Evolutionary conservation across 2,888 invertebrate genomes (phyloP).

Genomic region (Drosophila glabriapex): DNA sequence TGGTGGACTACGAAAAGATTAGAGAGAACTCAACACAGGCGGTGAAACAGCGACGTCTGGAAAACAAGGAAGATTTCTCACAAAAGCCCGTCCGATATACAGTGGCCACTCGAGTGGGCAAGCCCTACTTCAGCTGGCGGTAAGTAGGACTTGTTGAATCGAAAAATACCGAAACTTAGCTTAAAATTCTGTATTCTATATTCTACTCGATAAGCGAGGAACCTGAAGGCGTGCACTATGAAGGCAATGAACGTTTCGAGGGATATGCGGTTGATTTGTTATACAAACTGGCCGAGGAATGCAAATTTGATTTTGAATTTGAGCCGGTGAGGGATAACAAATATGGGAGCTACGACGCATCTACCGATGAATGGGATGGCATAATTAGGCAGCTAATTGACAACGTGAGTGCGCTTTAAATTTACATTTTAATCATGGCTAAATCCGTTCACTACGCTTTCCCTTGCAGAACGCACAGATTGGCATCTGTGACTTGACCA

Average conservation of each 20-base stretch:
- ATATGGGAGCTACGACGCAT: constrained; percentile 90
- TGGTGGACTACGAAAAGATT: constrained; percentile 69
- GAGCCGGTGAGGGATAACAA: constrained; percentile 90
- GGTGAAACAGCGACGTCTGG: constrained; percentile 81
- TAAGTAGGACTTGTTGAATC: constrained; percentile 46
- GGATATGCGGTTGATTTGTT: constrained; percentile 97
- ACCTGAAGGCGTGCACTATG: constrained; percentile 82
- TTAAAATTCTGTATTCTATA: background rate
- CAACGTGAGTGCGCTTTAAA: constrained; percentile 86
- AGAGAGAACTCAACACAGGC: constrained; percentile 71
- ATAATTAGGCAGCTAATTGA: constrained; percentile 91
- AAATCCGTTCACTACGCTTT: background rate
- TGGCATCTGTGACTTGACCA: constrained; percentile 98
- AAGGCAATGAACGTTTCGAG: constrained; percentile 92
- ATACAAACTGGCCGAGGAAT: constrained; percentile 89
- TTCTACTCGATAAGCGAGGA: constrained; percentile 44
- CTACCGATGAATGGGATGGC: constrained; percentile 92
- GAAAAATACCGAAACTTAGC: background rate
- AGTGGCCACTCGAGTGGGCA: constrained; percentile 90
- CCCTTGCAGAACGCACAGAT: constrained; percentile 94
- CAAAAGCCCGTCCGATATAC: constrained; percentile 87
- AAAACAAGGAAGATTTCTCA: constrained; percentile 86
- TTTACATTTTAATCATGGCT: constrained; percentile 13
- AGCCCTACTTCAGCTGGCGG: constrained; percentile 89
- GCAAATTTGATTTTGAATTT: constrained; percentile 90